Percentiles rank a stretch among this genome's conserved stretches.
phyloP scores from a whole-genome alignment of 1,140 invertebrate genomes.

The Lerema accius region DNA sequence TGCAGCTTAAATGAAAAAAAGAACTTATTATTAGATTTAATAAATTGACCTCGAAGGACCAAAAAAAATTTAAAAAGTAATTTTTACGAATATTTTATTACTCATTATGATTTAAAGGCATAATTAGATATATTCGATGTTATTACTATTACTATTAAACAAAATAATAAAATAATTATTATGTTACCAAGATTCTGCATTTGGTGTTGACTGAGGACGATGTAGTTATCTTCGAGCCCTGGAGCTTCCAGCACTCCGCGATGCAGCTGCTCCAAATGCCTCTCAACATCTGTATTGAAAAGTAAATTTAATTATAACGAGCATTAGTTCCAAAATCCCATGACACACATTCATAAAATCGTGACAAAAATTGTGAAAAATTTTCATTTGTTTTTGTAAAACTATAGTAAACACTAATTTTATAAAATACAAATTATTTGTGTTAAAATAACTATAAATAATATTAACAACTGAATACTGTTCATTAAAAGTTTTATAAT shows the following conservation, averaged over 20 bases:
- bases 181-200: constrained; percentile 78
- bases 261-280: constrained; percentile 65
- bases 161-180: not conserved
- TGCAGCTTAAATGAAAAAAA: no score
- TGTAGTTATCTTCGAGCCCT: constrained; percentile 59
- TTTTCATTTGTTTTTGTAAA: no score
- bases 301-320: not conserved
- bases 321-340: constrained; percentile 2
- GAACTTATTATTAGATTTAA: no score
- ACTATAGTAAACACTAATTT: not conserved
- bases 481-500: constrained; percentile 21
- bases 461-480: constrained; percentile 18
- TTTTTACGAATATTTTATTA: no score
- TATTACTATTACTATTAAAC: no score
- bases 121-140: no score
- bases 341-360: no score
- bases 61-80: not conserved
- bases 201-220: constrained; percentile 75
- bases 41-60: not conserved
- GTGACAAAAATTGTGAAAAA: no score
- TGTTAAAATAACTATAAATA: not conserved
- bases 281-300: constrained; percentile 58
- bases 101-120: no score
- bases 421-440: not conserved
- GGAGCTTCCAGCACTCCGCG: constrained; percentile 67